These are phyloP conservation scores for Coptodon bakossiorum DNA, from an alignment of 2,113 vertebrate genomes.

Conservation along the genomic window DNA sequence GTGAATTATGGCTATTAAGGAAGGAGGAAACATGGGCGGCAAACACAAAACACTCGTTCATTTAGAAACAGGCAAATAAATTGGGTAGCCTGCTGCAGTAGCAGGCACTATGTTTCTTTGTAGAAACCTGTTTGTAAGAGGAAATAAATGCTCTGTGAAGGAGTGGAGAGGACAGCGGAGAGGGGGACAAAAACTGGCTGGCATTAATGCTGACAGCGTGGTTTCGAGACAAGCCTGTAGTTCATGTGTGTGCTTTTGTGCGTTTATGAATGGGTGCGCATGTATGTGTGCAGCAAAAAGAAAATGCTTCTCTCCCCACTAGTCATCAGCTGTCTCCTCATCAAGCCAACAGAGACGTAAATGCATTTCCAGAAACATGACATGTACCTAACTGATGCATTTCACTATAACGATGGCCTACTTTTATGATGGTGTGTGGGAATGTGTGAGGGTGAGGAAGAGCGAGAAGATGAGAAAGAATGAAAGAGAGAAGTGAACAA, in stretches of 20 bases:
- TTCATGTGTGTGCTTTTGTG: neutral
- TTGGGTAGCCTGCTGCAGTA: neutral
- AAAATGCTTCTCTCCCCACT: neutral
- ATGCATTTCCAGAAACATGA: neutral
- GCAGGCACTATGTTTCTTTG: neutral
- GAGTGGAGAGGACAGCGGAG: neutral
- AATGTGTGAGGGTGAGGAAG: neutral
- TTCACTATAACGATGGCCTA: neutral
- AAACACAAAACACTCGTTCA: conserved; percentile 10
- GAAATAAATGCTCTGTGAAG: neutral
- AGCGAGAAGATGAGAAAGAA: neutral
- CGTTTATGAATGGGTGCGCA: neutral
- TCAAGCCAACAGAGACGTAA: neutral
- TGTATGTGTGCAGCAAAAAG: neutral
- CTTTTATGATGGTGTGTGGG: neutral
- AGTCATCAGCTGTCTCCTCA: neutral
- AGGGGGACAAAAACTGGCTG: neutral
- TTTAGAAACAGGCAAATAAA: neutral
- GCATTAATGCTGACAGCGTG: neutral
- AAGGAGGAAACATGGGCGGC: conserved; percentile 8
- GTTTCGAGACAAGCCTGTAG: neutral
- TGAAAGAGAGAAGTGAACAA: neutral
- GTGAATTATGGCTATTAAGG: neutral
- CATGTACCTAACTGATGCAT: neutral
- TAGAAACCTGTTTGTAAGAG: neutral